Percentiles rank a stretch among this genome's conserved stretches.
These are phyloP conservation scores for Myopa tessellatipennis DNA, from an alignment of 2,888 invertebrate genomes.

Conservation along the genomic window DNA sequence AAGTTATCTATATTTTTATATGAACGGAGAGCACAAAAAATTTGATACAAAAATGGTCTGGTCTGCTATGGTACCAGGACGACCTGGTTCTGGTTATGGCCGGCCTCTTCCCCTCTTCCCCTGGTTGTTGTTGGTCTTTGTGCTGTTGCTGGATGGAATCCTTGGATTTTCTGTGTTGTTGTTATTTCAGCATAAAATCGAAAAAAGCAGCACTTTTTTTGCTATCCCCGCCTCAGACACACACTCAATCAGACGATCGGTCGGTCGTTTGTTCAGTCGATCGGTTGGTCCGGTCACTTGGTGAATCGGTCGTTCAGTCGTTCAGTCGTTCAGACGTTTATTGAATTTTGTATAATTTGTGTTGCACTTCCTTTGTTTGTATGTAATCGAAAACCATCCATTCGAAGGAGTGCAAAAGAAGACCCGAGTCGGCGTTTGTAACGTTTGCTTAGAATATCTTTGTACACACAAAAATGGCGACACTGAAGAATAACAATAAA, in stretches of 20 bases:
- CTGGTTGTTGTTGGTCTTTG: background rate
- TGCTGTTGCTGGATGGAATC: background rate
- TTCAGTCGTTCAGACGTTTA: too few species aligned
- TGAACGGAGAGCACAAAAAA: background rate
- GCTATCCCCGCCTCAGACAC: background rate
- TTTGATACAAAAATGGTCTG: too few species aligned
- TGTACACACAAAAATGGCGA: background rate
- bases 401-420: too few species aligned
- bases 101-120: background rate
- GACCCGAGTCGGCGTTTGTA: background rate
- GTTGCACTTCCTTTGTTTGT: too few species aligned
- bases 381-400: too few species aligned
- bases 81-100: background rate
- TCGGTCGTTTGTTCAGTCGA: too few species aligned
- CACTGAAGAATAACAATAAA: background rate
- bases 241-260: background rate
- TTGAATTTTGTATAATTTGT: too few species aligned
- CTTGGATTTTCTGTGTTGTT: background rate
- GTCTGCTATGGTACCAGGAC: background rate
- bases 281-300: too few species aligned
- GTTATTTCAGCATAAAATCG: too few species aligned
- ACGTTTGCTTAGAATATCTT: constrained; percentile 15
- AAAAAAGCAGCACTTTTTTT: background rate
- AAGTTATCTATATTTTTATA: background rate
- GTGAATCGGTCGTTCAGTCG: too few species aligned